A percentile compares a stretch with the other conserved stretches of the same genome.
These are phyloP conservation scores for Serripes groenlandicus DNA, from an alignment of 2,888 invertebrate species.

Conservation along the genomic window DNA sequence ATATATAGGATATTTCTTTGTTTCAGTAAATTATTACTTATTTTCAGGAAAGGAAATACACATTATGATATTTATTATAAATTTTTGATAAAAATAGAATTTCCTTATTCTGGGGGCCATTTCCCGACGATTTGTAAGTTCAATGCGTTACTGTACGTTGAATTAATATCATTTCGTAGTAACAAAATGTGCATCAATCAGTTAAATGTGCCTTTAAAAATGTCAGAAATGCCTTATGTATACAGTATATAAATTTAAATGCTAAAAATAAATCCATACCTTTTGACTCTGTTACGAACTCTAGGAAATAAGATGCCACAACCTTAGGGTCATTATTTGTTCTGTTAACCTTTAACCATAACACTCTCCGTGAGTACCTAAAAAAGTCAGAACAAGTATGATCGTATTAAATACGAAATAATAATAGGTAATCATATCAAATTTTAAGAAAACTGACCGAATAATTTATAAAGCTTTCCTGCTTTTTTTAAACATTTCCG, in stretches of 20 bases:
- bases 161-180: too few species aligned
- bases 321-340: slow-evolving; percentile 43
- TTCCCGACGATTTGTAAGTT: too few species aligned
- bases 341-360: slow-evolving; percentile 41
- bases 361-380: slow-evolving; percentile 33
- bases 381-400: slow-evolving; percentile 1
- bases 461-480: neutral
- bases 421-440: neutral
- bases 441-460: neutral
- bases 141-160: too few species aligned
- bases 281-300: slow-evolving; percentile 16
- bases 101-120: too few species aligned
- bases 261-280: slow-evolving; percentile 21
- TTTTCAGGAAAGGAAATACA: too few species aligned
- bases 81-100: too few species aligned
- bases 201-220: neutral
- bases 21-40: too few species aligned
- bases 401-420: neutral
- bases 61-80: too few species aligned
- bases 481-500: neutral
- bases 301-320: slow-evolving; percentile 36
- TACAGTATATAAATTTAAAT: slow-evolving; percentile 1
- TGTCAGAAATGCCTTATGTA: neutral
- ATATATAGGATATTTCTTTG: too few species aligned
- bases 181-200: slow-evolving; percentile 2